These are phyloP conservation scores for Sternotherus odoratus DNA, from an alignment of 2,797 vertebrate genomes.

Conservation along the genomic window DNA sequence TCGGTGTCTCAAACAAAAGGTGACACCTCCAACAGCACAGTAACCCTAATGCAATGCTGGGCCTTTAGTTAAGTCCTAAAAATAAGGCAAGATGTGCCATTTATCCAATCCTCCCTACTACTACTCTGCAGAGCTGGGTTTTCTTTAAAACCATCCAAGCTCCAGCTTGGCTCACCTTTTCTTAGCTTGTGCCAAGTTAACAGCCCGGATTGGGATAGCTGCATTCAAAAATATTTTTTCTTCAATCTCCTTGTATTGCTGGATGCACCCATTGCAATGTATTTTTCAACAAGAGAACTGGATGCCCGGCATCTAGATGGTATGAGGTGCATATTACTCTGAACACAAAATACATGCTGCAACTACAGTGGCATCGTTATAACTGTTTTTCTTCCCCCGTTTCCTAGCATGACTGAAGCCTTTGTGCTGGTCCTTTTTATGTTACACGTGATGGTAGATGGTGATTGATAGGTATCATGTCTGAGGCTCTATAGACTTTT, in stretches of 20 bases:
- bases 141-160: no score
- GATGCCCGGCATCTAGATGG: neutral
- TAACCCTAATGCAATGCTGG: neutral
- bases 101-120: no score
- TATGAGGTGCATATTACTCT: neutral
- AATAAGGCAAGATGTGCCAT: no score
- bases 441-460: neutral
- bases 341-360: neutral
- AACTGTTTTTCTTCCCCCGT: neutral
- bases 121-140: no score
- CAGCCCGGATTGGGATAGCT: neutral
- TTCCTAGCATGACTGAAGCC: neutral
- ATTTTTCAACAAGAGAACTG: neutral
- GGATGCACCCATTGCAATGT: neutral
- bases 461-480: neutral
- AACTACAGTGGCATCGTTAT: accelerated
- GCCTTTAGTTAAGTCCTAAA: neutral
- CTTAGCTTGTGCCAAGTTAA: neutral
- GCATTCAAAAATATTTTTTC: neutral
- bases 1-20: neutral
- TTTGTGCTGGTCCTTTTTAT: neutral
- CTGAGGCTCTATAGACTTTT: neutral
- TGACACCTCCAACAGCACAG: neutral
- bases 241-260: neutral
- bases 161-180: neutral